Percentiles rank a stretch among this genome's conserved stretches.
These are phyloP conservation scores for Ctena decussata DNA, from an alignment of 2,888 invertebrate species.

Conservation along the genomic window DNA sequence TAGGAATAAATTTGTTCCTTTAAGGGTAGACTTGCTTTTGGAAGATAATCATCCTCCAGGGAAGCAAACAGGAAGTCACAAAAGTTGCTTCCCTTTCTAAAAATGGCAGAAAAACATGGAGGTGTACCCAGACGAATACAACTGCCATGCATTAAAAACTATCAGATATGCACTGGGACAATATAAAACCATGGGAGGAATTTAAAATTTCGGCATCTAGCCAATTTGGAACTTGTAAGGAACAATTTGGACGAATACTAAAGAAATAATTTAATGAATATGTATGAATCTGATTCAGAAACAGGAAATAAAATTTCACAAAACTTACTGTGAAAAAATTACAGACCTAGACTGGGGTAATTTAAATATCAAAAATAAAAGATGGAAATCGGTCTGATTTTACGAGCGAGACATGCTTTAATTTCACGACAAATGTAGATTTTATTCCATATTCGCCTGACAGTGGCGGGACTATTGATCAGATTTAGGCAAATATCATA, in stretches of 20 bases:
- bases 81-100: too few species aligned
- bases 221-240: background rate
- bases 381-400: constrained; percentile 14
- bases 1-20: too few species aligned
- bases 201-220: background rate
- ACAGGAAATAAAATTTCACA: constrained; percentile 7
- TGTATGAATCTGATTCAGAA: constrained; percentile 3
- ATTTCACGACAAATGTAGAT: constrained; percentile 9
- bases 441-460: constrained; percentile 16
- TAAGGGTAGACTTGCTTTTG: too few species aligned
- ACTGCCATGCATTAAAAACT: too few species aligned
- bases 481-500: background rate
- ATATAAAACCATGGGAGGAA: too few species aligned
- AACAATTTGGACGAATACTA: background rate
- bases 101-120: too few species aligned
- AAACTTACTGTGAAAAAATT: constrained; percentile 16
- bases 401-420: constrained; percentile 14
- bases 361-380: constrained; percentile 10
- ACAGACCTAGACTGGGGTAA: constrained; percentile 4
- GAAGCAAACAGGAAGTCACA: too few species aligned
- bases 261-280: constrained; percentile 11
- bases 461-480: background rate
- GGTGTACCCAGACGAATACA: too few species aligned
- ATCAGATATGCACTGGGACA: too few species aligned
- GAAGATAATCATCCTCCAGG: too few species aligned